These are phyloP conservation scores for Eretmocerus hayati DNA, from an alignment of 2,888 invertebrate genomes.

Conservation along the genomic window DNA sequence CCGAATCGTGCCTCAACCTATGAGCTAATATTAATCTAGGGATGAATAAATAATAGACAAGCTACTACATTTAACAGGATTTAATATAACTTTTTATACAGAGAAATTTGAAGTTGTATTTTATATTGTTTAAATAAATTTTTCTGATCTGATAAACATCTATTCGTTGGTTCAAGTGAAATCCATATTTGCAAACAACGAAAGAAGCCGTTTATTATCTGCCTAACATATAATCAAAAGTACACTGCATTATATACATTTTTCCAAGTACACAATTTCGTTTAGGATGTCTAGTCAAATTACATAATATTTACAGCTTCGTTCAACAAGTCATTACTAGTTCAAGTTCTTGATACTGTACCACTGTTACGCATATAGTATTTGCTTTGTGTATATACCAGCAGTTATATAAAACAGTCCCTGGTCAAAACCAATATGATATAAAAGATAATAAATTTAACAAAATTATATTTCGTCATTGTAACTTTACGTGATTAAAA, in stretches of 20 bases:
- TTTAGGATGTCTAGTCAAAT: conserved; percentile 44
- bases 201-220: conserved; percentile 47
- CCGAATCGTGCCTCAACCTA: conserved; percentile 61
- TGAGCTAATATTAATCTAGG: conserved; percentile 15
- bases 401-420: conserved; percentile 47
- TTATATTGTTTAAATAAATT: conserved; percentile 22
- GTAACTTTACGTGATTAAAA: conserved; percentile 37
- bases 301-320: conserved; percentile 43
- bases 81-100: conserved; percentile 26
- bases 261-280: conserved; percentile 43
- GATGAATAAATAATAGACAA: conserved; percentile 18
- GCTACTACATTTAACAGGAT: conserved; percentile 24
- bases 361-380: conserved; percentile 42
- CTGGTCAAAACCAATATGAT: conserved; percentile 45
- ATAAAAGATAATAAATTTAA: conserved; percentile 42
- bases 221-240: conserved; percentile 46
- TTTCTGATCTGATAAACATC: conserved; percentile 23
- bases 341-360: conserved; percentile 33
- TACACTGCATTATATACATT: conserved; percentile 48
- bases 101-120: conserved; percentile 22
- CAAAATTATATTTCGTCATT: conserved; percentile 41
- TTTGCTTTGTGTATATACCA: conserved; percentile 36
- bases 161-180: conserved; percentile 24
- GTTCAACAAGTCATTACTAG: conserved; percentile 35
- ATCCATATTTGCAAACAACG: conserved; percentile 43